Evolutionary conservation across 2,888 invertebrate genomes (phyloP), one percentile per base, ranked within the genome.

Genomic region (Epistrophella euchroma): DNA sequence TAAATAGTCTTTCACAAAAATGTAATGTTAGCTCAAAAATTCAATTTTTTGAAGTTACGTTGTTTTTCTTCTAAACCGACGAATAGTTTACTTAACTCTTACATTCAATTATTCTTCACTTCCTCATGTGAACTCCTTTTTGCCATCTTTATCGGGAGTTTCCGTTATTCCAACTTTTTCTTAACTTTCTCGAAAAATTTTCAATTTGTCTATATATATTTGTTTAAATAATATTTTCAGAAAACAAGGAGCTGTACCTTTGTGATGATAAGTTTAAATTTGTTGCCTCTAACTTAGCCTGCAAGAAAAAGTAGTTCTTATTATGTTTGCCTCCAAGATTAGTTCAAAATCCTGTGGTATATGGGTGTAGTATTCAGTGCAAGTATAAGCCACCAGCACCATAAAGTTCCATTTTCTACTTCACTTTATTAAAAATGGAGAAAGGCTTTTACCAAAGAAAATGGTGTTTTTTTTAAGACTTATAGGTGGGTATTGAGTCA

Each of bases 391-490:
- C 71, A 68, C 64, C 52, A 32, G 17, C 45, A 66, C 60, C 17
- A 47, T 60, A 66, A 17, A 76, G 75, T 72, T 76, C 68, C 68
- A 80, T 60, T 80, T 80, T 80, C 47, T 45, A 73, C 76, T 76
- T 60, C 22, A 73, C 71, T 85, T 80, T 85, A 80, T 72, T 76
- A 80, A 80, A 85, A 76, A 76, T 80, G 55, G 45, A 76, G 76
- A 79, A 84, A 64, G 68, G 64, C 50, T 74, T 74, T 45, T 66
- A 32, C 50, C 28, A 52, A 66, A 55, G 74, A 68, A 75, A 35
- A 47, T 37, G 7, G 60, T 60, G 15, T 60, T 37, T 37, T 37
- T 37, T 37, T 35, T 56, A 17, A 6, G 7, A 45, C 2, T 22
- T 22, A 13, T 70, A 80, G 10, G 66, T 35, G 50, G 22, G 35